Evolutionary conservation across 2,888 invertebrate genomes (phyloP).

Genomic region (Megastigmus dorsalis): DNA sequence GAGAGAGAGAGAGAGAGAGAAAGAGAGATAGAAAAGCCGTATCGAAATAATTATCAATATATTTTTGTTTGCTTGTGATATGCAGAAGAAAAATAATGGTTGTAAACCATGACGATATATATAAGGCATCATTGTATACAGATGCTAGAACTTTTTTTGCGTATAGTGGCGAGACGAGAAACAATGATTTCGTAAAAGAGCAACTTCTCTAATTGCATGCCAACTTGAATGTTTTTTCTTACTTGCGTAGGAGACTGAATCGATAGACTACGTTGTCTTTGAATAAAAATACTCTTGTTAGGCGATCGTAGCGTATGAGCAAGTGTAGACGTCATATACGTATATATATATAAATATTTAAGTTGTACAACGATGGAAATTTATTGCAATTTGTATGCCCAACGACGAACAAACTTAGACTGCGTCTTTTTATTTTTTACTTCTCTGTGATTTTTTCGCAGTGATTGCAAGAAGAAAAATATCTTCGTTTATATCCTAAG

Average conservation of each 20-base stretch:
- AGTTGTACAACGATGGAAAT: slow-evolving; percentile 50
- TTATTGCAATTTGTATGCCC: slow-evolving; percentile 32
- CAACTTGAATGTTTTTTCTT: slow-evolving; percentile 51
- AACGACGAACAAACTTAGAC: too few relatives aligned
- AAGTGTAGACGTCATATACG: slow-evolving; percentile 53
- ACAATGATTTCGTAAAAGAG: slow-evolving; percentile 39
- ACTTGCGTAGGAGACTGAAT: slow-evolving; percentile 55
- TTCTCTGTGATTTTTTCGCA: neutral
- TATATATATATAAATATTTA: slow-evolving; percentile 47
- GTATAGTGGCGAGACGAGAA: slow-evolving; percentile 13
- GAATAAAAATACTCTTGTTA: slow-evolving; percentile 56
- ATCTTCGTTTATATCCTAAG: too few relatives aligned
- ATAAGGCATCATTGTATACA: slow-evolving; percentile 32
- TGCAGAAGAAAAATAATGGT: slow-evolving; percentile 40
- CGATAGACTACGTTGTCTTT: slow-evolving; percentile 51
- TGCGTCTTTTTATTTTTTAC: slow-evolving; percentile 5
- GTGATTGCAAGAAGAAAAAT: too few relatives aligned
- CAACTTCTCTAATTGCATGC: slow-evolving; percentile 53
- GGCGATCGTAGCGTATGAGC: slow-evolving; percentile 46
- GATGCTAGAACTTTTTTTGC: slow-evolving; percentile 33
- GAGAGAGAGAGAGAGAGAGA: slow-evolving; percentile 27
- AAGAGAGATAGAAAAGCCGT: slow-evolving; percentile 37
- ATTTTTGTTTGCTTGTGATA: slow-evolving; percentile 58
- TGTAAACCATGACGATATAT: slow-evolving; percentile 36
- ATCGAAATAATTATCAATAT: slow-evolving; percentile 52